Evolutionary conservation across 2,888 invertebrate species (phyloP), one percentile per base, ranked within the genome.

Genomic region (Andrena minutula): DNA sequence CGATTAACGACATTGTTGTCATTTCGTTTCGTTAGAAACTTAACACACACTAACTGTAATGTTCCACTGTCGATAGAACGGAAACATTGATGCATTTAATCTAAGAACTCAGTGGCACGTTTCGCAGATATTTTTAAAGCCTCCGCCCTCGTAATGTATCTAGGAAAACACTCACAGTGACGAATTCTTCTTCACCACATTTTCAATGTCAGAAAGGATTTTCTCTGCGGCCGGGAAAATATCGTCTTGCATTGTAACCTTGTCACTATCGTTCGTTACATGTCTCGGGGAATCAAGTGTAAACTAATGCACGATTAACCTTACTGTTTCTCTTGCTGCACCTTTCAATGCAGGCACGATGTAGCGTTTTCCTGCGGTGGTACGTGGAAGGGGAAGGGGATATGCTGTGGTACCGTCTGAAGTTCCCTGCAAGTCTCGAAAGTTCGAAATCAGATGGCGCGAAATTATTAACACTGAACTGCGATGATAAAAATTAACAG

Each of bases 131-230:
- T 81, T 76, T 79, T 78, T 65, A 70, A 86, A 85, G 87, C 76
- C 88, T 86, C 89, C 89, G 85, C 91, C 89, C 89, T 85, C 75
- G 74, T 80, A 87, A 82, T 65, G 65, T 65, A 82, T 76, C 79
- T 69, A 78, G 70, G 64, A 70, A 77, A 72, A 85, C 85, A 91
- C 97, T 97, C 95, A 98, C 98, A 98, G 94, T 94, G 96, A 95
- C 86, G 95, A 95, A 94, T 97, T 97, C 94, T 96, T 97, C 88
- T 95, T 95, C 92, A 98, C 95, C 87, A 97, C 96, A 88, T 95
- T 96, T 92, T 97, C 96, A 84, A 98, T 95, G 91, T 97, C 97
- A 88, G 95, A 95, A 84, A 98, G 95, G 90, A 98, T 98, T 95
- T 97, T 97, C 93, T 97, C 97, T 78, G 97, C 97, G 84, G 97